These are phyloP conservation scores for Phodopus roborovskii DNA, from an alignment of 2,113 vertebrate species.

Conservation along the genomic window DNA sequence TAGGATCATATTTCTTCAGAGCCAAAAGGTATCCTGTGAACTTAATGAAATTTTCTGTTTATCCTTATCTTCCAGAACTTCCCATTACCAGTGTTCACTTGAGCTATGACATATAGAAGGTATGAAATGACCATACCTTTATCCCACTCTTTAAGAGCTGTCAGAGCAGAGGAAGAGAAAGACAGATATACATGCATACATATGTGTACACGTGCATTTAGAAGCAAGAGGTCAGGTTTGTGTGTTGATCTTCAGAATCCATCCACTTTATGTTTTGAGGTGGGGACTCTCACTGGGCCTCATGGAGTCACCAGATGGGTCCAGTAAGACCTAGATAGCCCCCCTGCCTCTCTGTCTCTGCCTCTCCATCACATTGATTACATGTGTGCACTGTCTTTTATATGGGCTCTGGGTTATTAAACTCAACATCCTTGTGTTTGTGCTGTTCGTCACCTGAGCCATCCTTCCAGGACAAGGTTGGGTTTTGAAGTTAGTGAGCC, in stretches of 20 bases:
- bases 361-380: too few species aligned
- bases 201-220: background rate
- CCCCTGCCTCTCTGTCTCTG: too few species aligned
- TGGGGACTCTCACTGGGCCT: background rate
- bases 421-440: too few species aligned
- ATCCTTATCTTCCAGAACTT: background rate
- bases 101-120: background rate
- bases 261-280: background rate
- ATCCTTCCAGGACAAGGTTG: background rate
- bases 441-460: background rate
- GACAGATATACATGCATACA: background rate
- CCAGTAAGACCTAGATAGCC: background rate
- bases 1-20: background rate
- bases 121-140: background rate
- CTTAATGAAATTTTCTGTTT: background rate
- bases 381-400: too few species aligned
- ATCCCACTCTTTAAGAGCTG: too few species aligned
- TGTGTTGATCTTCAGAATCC: background rate
- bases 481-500: constrained; percentile 31
- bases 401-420: background rate
- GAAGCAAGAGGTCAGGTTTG: background rate
- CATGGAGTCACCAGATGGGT: background rate
- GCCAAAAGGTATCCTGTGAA: background rate
- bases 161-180: background rate
- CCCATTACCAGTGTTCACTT: background rate